Evolutionary conservation across 2,797 vertebrate genomes (phyloP).

Genomic region (Pseudomugil tenellus): DNA sequence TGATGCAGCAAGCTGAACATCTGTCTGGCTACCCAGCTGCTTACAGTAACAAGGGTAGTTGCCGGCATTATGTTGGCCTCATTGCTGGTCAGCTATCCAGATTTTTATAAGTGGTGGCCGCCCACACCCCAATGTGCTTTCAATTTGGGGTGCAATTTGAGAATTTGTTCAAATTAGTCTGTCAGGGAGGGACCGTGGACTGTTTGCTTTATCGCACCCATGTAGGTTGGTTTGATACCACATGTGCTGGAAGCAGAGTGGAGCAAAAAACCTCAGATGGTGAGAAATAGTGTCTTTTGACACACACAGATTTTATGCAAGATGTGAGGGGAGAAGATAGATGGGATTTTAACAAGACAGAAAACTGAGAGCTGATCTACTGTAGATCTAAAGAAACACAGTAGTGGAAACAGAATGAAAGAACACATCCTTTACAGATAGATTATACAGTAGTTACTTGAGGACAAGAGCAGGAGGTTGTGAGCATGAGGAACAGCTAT

Average conservation of each 20-base stretch:
- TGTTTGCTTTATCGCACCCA: conserved; percentile 85
- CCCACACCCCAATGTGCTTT: conserved; percentile 86
- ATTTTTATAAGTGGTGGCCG: conserved; percentile 82
- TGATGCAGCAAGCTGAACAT: conserved; percentile 63
- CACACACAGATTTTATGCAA: conserved; percentile 40
- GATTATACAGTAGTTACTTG: conserved; percentile 41
- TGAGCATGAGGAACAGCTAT: conserved; percentile 43
- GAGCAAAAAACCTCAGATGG: conserved; percentile 69
- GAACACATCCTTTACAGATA: conserved; percentile 21
- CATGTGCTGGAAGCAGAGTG: conserved; percentile 75
- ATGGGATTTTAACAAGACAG: conserved; percentile 10
- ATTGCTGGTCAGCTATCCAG: conserved; percentile 82
- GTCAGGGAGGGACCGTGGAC: conserved; percentile 80
- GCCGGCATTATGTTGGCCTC: conserved; percentile 75
- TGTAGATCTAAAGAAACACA: conserved; percentile 20
- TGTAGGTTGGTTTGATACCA: conserved; percentile 82
- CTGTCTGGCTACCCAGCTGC: conserved; percentile 73
- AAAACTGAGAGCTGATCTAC: conserved; percentile 19
- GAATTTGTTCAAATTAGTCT: conserved; percentile 89
- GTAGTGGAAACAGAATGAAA: conserved; percentile 26
- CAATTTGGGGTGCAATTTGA: conserved; percentile 88
- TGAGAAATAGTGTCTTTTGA: conserved; percentile 55
- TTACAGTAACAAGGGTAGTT: conserved; percentile 71
- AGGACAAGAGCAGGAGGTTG: conserved; percentile 40
- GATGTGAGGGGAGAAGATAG: conserved; percentile 3